Base-by-base conservation (phyloP, 2,888 invertebrate species). In the Pristionchus entomophagus region DNA sequence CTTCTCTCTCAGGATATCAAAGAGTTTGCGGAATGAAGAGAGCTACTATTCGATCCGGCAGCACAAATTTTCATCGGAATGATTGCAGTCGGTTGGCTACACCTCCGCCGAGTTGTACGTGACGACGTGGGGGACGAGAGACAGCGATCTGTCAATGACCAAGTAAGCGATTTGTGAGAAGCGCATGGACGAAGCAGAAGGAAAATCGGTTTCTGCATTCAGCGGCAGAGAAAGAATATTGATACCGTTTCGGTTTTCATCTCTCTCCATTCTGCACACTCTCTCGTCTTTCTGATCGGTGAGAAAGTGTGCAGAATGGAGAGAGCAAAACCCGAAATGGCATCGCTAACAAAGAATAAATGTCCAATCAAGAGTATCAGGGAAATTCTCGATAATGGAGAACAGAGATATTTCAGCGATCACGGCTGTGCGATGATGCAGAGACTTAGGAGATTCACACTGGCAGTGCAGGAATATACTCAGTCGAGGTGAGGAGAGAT, bases 391-490 rank as follows among this genome's bases (percentile, higher is more conserved):
- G n/a, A n/a, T n/a, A n/a, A n/a, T 22, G 17, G n/a, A 56, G 8
- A 10, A 6, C 45, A 14, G 45, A 45, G 14, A 45, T 45, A 45
- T 45, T 45, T 45, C 87, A 88, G 90, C 49, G 88, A 88, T 26
- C 91, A 91, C 81, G 88, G 88, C 56, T 91, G 91, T 85, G 85
- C 77, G 0, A 89, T 89, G 22, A 86, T 90, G 17, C 73, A 53
- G 26, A 87, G 89, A 19, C 65, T 90, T 22, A 82, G 91, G 10
- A 84, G 87, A 19, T 91, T 91, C 84, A 84, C 90, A 26, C 87
- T 89, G 26, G 91, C 91, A 2, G 90, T 91, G 0, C 77, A 91
- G 41, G 88, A 88, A 26, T 91, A 91, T 86, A 91, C 91, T 0
- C 87, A 87, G n/a, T 87, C 89, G 14, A 77, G 86, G 51, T 85